These are phyloP conservation scores for Cephus pulcher DNA, from an alignment of 2,888 invertebrate genomes.

Conservation along the genomic window DNA sequence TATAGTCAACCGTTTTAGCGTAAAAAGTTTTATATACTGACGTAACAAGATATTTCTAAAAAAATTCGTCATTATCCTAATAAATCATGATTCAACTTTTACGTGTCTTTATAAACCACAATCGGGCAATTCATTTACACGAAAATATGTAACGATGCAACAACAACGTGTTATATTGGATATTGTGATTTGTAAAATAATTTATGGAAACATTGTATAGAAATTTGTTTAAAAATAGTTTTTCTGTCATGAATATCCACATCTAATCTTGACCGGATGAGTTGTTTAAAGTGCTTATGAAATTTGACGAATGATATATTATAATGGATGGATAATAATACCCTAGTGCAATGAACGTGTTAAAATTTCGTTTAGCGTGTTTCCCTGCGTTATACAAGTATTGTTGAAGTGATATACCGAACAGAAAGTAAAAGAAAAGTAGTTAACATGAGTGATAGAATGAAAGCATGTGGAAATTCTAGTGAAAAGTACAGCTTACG, in stretches of 20 bases:
- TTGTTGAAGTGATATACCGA: not conserved
- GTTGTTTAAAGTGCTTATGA: not conserved
- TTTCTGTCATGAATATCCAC: not conserved
- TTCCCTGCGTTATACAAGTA: not conserved
- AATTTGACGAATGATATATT: not conserved
- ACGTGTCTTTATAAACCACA: not conserved
- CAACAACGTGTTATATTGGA: not conserved
- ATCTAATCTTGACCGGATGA: not conserved
- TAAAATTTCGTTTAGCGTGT: not conserved
- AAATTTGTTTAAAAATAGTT: not conserved
- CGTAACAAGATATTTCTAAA: not conserved
- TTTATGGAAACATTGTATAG: not conserved
- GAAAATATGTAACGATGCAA: not conserved
- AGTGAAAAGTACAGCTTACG: slow-evolving; percentile 65
- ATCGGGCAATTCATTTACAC: not conserved
- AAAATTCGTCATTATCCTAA: not conserved
- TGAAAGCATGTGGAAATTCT: slow-evolving; percentile 7
- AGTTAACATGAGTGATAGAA: not conserved
- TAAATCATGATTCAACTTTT: not conserved
- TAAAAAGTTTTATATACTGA: not conserved
- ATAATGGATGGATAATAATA: not conserved
- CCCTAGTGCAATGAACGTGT: not conserved
- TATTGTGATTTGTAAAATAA: not conserved
- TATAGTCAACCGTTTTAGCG: not conserved
- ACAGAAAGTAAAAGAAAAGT: not conserved